Evolutionary conservation across 2,113 vertebrate species (phyloP), one percentile per base, ranked within the genome.

Genomic region (Protomyctophum bolini): DNA sequence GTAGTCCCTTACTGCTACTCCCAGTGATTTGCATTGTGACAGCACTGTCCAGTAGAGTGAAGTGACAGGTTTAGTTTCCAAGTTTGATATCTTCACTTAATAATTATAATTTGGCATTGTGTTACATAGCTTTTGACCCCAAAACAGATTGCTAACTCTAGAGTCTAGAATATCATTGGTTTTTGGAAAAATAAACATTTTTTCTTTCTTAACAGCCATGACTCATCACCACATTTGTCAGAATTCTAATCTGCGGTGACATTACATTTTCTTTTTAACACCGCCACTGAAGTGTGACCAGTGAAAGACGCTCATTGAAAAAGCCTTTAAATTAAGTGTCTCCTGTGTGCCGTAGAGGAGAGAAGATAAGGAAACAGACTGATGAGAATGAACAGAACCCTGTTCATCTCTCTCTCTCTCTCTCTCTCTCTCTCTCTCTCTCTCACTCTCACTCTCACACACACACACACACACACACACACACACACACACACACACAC

Each of bases 301-400:
- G 70, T 68, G 82, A 73, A 64, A 7, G 65, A 69, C 58, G 28
- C 33, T 7, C 63, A 60, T 72, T 52, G 14, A 64, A 14, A 46
- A 62, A 70, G 71, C 63, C 68, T 65, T 70, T 70, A 68, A 73
- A 76, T 81, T 67, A 76, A 81, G 73, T 49, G 64, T 21, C 21
- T 21, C 21, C 1, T 49, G 76, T 70, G 68, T 55, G 14, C 74
- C 52, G 45, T 83, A 71, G 72, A 76, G 69, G 72, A 73, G 76
- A 80, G 76, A 72, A 52, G 57, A 65, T 81, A 21, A 80, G 71
- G 62, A 69, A 79, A 75, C 79, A 71, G 73, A 55, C 76, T 86
- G 88, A 88, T 86, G 87, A 85, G 72, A 76, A 89, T 80, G 80
- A 84, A 88, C 84, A 71, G 73, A 77, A 68, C 52, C 49, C 12